Evolutionary conservation across 2,113 vertebrate genomes (phyloP).

Genomic region (Callaeas wilsoni): DNA sequence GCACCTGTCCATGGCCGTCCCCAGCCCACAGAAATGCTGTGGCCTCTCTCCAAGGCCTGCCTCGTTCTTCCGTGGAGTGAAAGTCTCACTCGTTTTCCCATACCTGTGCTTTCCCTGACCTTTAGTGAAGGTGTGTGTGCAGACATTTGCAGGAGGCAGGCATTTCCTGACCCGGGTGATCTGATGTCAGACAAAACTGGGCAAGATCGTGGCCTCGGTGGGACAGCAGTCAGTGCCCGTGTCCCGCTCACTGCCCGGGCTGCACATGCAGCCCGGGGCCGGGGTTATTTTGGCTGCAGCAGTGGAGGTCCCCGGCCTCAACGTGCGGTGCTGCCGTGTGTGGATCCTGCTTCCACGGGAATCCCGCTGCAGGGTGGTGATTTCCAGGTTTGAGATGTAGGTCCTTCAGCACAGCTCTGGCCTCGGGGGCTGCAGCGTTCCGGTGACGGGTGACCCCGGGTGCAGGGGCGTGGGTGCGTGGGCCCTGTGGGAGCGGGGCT

Average conservation of each 20-base stretch:
- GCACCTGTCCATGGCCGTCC: not conserved
- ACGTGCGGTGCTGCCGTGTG: accelerated
- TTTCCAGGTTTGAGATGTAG: not conserved
- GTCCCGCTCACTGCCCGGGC: not conserved
- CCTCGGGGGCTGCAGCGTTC: not conserved
- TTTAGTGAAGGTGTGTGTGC: not conserved
- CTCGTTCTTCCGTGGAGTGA: not conserved
- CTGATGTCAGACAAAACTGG: not conserved
- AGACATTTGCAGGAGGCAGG: not conserved
- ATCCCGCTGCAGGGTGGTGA: not conserved
- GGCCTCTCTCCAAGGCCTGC: not conserved
- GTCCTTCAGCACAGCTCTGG: not conserved
- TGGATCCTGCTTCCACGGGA: accelerated
- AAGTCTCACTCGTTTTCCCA: not conserved
- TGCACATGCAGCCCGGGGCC: not conserved
- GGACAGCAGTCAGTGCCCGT: not conserved
- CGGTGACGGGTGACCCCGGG: too few species aligned
- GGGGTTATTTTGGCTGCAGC: not conserved
- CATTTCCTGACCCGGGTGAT: not conserved
- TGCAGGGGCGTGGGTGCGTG: too few species aligned
- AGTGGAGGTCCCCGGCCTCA: not conserved
- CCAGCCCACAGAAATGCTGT: not conserved
- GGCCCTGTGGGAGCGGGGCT: too few species aligned
- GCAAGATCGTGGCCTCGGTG: not conserved
- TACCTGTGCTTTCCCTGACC: not conserved